These are phyloP conservation scores for Trochalopteron elliotii DNA, from an alignment of 2,113 vertebrate genomes.

Conservation along the genomic window DNA sequence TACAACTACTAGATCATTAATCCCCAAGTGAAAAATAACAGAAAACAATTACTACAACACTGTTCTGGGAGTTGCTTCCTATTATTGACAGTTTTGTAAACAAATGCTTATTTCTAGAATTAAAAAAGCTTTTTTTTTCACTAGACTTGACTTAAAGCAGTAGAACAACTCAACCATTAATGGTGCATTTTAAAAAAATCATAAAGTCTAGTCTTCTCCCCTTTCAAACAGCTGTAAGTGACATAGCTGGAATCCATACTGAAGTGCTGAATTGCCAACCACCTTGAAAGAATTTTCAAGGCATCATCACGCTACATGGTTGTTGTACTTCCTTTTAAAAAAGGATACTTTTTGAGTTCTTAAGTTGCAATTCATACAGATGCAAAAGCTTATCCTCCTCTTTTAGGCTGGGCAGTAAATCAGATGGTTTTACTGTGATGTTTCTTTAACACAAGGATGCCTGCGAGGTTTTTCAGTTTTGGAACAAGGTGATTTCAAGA, in stretches of 20 bases:
- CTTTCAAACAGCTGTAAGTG: background rate
- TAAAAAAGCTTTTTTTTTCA: background rate
- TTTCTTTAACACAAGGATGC: background rate
- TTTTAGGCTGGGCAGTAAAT: background rate
- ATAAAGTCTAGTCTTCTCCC: background rate
- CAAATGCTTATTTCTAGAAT: background rate
- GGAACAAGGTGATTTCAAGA: background rate
- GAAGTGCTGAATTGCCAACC: background rate
- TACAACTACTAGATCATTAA: background rate
- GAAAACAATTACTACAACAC: background rate
- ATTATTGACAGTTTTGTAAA: background rate
- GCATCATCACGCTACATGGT: background rate
- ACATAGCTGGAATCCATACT: background rate
- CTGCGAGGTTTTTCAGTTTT: background rate
- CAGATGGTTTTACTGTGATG: background rate
- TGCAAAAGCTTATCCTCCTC: background rate
- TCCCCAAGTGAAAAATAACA: background rate
- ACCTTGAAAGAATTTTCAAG: background rate
- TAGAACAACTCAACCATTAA: background rate
- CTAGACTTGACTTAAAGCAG: background rate
- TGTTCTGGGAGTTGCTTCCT: background rate
- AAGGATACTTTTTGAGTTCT: background rate
- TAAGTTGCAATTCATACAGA: background rate
- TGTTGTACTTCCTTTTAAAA: background rate
- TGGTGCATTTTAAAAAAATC: background rate